Base-by-base conservation (phyloP, 2,113 vertebrate species). In the Tricholaema leucomelas region DNA sequence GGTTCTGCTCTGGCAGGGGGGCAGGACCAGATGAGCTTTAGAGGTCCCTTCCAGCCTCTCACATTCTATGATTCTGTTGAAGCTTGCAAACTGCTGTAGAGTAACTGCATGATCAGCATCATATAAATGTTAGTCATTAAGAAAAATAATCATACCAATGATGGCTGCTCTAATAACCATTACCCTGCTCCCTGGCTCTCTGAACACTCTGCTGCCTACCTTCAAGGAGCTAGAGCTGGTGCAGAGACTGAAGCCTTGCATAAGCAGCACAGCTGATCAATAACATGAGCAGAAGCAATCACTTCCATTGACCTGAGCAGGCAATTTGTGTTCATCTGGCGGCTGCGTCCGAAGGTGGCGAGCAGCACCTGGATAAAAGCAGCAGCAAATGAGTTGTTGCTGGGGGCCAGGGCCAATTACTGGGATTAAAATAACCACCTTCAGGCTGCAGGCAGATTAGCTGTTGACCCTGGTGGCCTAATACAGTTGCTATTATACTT, bases 401-500 rank as follows among this genome's bases (percentile, higher is more conserved):
- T 81, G 87, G 33, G 90, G 58, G 58, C 27, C 56, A 84, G 52
- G 81, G 72, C 79, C 81, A 94, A 92, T 95, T 94, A 96, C 74
- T 78, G 33, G 87, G 92, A 94, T 94, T 91, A 93, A 85, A 94
- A 90, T 61, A 85, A 77, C 85, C 30, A 85, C 80, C 78, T 80
- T 86, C 83, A 91, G 75, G 64, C 85, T 94, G 71, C 76, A 85
- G 89, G 65, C 27, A 4, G 90, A 75, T 90, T 85, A 91, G 77
- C 44, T 79, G 92, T 64, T 96, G 71, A 81, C 84, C 70, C 60
- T 79, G 15, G 73, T 81, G 73, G 66, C 85, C 86, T 61, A 75
- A 50, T 77, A 74, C 36, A 55, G 36, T 82, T 48, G 3, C n/a
- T 88, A 33, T 86, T 94, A 80, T 10, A 56, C 72, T 75, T 81